Conservation (phyloP, 2,888 invertebrate species). For the Xylota segnis region DNA sequence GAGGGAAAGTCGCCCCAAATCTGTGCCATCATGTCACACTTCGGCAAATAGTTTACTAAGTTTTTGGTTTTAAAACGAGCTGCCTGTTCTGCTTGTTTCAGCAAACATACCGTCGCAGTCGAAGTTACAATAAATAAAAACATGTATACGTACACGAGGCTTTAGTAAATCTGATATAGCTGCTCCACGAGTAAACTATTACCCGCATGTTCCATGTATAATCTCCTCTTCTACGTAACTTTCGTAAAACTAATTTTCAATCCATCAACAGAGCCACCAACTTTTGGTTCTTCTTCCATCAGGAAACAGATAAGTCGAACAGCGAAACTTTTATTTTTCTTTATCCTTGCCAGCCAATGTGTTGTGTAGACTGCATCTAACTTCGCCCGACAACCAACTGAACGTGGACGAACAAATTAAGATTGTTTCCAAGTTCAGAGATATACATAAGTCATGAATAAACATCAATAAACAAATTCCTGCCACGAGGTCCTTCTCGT, state of each 20-base stretch:
- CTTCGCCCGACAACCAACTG: background rate
- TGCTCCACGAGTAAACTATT: background rate
- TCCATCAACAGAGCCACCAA: conserved; percentile 54
- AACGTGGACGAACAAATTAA: conserved; percentile 38
- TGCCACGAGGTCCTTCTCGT: background rate
- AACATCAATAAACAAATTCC: conserved; percentile 46
- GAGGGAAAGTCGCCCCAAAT: background rate
- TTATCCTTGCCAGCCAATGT: background rate
- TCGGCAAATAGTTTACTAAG: background rate
- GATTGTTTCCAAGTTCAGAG: conserved; percentile 36
- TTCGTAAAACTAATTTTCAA: conserved; percentile 61
- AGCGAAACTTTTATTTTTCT: conserved; percentile 52
- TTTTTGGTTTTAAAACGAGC: background rate
- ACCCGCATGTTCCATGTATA: conserved; percentile 8
- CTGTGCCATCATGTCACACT: background rate
- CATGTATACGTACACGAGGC: background rate
- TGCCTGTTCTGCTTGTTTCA: too few species aligned
- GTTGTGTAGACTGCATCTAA: background rate
- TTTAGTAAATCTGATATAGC: background rate
- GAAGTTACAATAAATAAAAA: too few species aligned
- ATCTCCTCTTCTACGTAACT: conserved; percentile 38
- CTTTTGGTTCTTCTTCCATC: conserved; percentile 50
- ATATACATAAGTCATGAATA: conserved; percentile 24
- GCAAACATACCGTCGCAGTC: too few species aligned
- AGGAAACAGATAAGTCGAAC: conserved; percentile 51